These are phyloP conservation scores for Cerceris ruficornis DNA, from an alignment of 2,888 invertebrate genomes.

Conservation along the genomic window DNA sequence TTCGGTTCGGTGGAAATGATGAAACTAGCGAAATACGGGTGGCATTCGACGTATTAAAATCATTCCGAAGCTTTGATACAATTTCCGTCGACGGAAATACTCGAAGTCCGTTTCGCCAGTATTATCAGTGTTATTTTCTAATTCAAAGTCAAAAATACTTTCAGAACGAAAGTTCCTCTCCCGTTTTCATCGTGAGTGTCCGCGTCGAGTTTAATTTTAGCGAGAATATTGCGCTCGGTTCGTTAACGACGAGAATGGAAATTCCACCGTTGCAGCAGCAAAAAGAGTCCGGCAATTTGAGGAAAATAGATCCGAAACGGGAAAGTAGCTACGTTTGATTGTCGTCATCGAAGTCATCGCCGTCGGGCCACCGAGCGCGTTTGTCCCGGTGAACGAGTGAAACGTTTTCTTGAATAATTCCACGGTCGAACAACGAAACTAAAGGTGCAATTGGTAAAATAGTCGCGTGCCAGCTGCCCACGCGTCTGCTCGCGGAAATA, in stretches of 20 bases:
- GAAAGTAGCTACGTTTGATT: not conserved
- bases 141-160: slow-evolving; percentile 20
- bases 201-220: not conserved
- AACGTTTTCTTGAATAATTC: slow-evolving; percentile 29
- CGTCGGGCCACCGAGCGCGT: too few species aligned
- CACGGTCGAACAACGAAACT: slow-evolving; percentile 6
- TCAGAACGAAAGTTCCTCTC: not conserved
- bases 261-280: slow-evolving; percentile 6
- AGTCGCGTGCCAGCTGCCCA: slow-evolving; percentile 21
- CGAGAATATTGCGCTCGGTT: slow-evolving; percentile 1
- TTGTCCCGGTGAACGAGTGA: not conserved
- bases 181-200: not conserved
- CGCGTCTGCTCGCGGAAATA: slow-evolving; percentile 19
- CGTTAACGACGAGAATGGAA: slow-evolving; percentile 33
- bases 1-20: too few species aligned
- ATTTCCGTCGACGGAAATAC: not conserved
- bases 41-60: too few species aligned
- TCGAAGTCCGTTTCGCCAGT: not conserved
- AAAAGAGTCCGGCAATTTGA: slow-evolving; percentile 8
- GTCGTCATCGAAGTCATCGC: not conserved
- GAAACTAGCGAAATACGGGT: too few species aligned
- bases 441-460: slow-evolving; percentile 23
- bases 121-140: not conserved
- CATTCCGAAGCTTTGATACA: too few species aligned
- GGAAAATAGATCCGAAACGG: slow-evolving; percentile 3